Conservation (phyloP, 53 echinoderm and acorn worm species). For the Echinarachnius parma region DNA sequence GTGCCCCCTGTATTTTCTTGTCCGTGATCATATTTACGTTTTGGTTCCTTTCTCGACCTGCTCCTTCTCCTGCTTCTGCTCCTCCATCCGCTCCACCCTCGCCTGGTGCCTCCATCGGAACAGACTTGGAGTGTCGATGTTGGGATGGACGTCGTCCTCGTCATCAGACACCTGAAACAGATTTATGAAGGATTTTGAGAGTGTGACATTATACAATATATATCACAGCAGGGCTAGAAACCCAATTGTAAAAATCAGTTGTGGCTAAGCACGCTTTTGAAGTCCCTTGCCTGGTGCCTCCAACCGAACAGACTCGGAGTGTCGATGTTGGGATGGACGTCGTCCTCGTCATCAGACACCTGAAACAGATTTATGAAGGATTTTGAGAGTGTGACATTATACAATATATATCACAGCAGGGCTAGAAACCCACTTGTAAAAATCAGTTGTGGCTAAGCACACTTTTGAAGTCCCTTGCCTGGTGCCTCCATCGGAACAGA, state of each 20-base stretch:
- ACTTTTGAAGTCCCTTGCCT: too few relatives aligned
- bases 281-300: constrained; percentile 89
- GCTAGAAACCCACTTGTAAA: too few relatives aligned
- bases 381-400: background rate
- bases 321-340: constrained; percentile 93
- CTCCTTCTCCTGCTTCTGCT: constrained; percentile 67
- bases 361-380: too few relatives aligned
- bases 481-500: constrained; percentile 90
- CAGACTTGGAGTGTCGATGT: constrained; percentile 94
- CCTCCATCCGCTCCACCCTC: constrained; percentile 73
- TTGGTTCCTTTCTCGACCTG: constrained; percentile 25
- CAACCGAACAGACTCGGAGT: constrained; percentile 93
- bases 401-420: constrained; percentile 2
- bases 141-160: constrained; percentile 95
- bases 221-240: constrained; percentile 70
- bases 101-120: constrained; percentile 95
- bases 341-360: constrained; percentile 99
- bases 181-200: too few relatives aligned
- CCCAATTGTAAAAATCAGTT: too few relatives aligned
- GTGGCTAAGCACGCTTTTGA: too few relatives aligned
- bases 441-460: too few relatives aligned
- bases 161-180: constrained; percentile 98
- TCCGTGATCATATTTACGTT: constrained; percentile 67
- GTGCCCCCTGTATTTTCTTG: too few relatives aligned
- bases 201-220: background rate